Evolutionary conservation across 2,113 vertebrate species (phyloP).

Genomic region (Myiozetetes cayanensis): DNA sequence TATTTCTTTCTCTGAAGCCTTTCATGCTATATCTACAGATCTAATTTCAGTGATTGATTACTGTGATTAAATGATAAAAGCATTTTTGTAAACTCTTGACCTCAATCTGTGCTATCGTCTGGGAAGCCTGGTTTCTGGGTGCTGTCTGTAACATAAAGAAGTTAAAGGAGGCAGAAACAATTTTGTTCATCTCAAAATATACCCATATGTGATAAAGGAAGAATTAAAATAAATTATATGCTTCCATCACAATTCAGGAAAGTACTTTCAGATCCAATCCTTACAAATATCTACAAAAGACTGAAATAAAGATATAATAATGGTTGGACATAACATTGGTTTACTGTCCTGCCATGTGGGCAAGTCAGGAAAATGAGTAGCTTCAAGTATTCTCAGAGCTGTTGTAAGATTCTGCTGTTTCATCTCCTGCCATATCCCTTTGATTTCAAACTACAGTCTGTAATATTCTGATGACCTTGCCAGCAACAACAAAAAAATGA

Average conservation of each 20-base stretch:
- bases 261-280: background rate
- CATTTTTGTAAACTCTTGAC: conserved; percentile 39
- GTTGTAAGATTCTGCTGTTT: background rate
- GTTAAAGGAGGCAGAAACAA: conserved; percentile 10
- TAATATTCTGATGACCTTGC: background rate
- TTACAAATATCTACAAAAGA: background rate
- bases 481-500: background rate
- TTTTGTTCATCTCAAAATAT: background rate
- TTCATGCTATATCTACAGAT: conserved; percentile 51
- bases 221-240: background rate
- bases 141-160: conserved; percentile 4
- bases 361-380: background rate
- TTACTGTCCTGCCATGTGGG: background rate
- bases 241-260: background rate
- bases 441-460: background rate
- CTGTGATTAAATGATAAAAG: conserved; percentile 67
- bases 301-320: background rate
- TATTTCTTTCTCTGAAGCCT: conserved; percentile 55
- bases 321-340: background rate
- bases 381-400: background rate
- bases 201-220: background rate
- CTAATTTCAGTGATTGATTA: conserved; percentile 67
- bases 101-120: background rate
- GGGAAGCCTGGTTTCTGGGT: conserved; percentile 5
- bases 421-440: background rate